phyloP scores from a whole-genome alignment of 35 echinoderm and acorn worm genomes.

The Lytechinus variegatus region DNA sequence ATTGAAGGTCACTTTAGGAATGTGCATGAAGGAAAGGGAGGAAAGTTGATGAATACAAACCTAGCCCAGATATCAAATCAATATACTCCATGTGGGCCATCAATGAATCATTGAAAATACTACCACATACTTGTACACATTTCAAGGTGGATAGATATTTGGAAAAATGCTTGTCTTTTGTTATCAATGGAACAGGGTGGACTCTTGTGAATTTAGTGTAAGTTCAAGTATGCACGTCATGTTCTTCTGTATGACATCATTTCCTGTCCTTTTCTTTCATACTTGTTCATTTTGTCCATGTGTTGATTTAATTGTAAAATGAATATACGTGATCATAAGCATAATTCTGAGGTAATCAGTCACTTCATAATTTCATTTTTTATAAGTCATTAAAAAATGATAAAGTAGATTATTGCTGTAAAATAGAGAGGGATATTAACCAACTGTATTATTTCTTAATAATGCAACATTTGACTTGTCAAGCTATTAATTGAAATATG shows the following conservation, averaged over 20 bases:
- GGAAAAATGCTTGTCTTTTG: neutral
- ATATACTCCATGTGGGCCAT: neutral
- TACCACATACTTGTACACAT: neutral
- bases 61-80: slow-evolving; percentile 1
- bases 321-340: too few species aligned
- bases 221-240: neutral
- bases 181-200: neutral
- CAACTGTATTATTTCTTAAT: too few species aligned
- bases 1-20: neutral
- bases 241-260: neutral
- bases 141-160: too few species aligned
- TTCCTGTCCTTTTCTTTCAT: neutral
- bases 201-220: neutral
- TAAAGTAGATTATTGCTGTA: too few species aligned
- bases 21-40: neutral
- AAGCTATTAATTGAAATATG: too few species aligned
- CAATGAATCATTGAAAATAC: neutral
- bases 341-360: too few species aligned
- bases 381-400: too few species aligned
- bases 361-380: too few species aligned
- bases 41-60: neutral
- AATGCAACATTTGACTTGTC: too few species aligned
- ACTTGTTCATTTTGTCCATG: too few species aligned
- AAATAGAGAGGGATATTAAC: too few species aligned
- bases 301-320: too few species aligned